These are phyloP conservation scores for Ferrisia virgata DNA, from an alignment of 2,888 invertebrate species.

Conservation along the genomic window DNA sequence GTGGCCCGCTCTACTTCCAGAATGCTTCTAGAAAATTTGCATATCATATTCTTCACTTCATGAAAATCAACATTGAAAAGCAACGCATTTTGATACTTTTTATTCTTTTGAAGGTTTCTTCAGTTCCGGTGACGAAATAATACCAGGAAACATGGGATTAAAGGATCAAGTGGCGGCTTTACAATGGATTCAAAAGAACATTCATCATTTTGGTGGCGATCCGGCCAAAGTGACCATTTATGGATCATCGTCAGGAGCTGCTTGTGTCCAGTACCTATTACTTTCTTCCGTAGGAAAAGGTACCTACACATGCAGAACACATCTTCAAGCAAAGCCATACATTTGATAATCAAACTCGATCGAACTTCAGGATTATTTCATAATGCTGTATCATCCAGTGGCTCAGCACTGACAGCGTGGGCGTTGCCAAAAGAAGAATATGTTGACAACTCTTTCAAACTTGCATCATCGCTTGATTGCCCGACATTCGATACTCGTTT, in stretches of 20 bases:
- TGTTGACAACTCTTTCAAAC: background rate
- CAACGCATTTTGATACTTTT: too few relatives aligned
- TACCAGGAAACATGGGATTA: slow-evolving; percentile 21
- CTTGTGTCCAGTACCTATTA: background rate
- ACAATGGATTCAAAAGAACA: slow-evolving; percentile 20
- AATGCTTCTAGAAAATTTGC: too few relatives aligned
- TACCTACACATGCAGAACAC: background rate
- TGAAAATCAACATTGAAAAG: too few relatives aligned
- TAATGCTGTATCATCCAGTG: background rate
- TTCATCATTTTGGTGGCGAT: slow-evolving; percentile 25
- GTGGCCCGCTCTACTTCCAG: too few relatives aligned
- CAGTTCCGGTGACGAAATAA: background rate
- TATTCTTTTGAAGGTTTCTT: slow-evolving; percentile 1
- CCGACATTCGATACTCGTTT: background rate
- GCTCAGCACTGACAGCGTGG: background rate
- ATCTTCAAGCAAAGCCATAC: background rate
- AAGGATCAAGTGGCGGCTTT: slow-evolving; percentile 4
- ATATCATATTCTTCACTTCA: too few relatives aligned
- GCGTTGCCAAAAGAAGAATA: background rate
- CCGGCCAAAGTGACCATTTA: background rate
- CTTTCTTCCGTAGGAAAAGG: background rate
- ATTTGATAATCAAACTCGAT: background rate
- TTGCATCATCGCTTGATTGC: background rate
- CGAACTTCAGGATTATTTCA: background rate
- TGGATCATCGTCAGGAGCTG: background rate